These are phyloP conservation scores for Dendroctonus valens DNA, from an alignment of 1,140 invertebrate species.

Conservation along the genomic window DNA sequence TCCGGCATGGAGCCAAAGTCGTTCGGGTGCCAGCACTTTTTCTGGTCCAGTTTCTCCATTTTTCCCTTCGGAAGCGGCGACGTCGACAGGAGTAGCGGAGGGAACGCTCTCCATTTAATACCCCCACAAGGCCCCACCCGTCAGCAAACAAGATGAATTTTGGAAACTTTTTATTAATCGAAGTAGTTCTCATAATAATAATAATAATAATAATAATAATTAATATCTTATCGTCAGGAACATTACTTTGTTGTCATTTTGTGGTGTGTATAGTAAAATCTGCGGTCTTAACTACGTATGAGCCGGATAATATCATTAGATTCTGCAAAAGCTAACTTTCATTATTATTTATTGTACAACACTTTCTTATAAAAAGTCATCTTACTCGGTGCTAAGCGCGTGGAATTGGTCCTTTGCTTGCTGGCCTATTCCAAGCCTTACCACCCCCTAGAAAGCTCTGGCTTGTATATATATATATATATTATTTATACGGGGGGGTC, in stretches of 20 bases:
- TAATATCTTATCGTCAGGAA: slow-evolving; percentile 29
- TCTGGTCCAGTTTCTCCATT: slow-evolving; percentile 23
- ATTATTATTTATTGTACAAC: slow-evolving; percentile 36
- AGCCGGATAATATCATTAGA: slow-evolving; percentile 23
- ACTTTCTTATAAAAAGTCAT: slow-evolving; percentile 35
- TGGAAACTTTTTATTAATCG: slow-evolving; percentile 30
- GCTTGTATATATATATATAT: too few relatives aligned
- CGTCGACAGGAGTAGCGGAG: not conserved
- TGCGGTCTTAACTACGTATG: slow-evolving; percentile 25
- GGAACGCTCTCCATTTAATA: slow-evolving; percentile 4
- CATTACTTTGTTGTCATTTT: slow-evolving; percentile 28
- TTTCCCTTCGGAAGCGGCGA: slow-evolving; percentile 12
- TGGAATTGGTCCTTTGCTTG: too few relatives aligned
- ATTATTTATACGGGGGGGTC: too few relatives aligned
- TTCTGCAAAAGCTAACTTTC: slow-evolving; percentile 33
- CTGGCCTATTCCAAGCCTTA: too few relatives aligned
- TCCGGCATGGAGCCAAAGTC: slow-evolving; percentile 31
- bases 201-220: not conserved
- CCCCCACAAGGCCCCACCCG: not conserved
- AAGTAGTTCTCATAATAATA: slow-evolving; percentile 19
- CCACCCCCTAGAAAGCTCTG: too few relatives aligned
- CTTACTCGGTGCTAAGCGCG: too few relatives aligned
- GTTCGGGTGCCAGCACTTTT: slow-evolving; percentile 31
- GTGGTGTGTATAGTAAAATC: slow-evolving; percentile 33
- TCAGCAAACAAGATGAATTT: slow-evolving; percentile 4